phyloP scores from a whole-genome alignment of 2,888 invertebrate species.

The Caenorhabditis macrosperma region DNA sequence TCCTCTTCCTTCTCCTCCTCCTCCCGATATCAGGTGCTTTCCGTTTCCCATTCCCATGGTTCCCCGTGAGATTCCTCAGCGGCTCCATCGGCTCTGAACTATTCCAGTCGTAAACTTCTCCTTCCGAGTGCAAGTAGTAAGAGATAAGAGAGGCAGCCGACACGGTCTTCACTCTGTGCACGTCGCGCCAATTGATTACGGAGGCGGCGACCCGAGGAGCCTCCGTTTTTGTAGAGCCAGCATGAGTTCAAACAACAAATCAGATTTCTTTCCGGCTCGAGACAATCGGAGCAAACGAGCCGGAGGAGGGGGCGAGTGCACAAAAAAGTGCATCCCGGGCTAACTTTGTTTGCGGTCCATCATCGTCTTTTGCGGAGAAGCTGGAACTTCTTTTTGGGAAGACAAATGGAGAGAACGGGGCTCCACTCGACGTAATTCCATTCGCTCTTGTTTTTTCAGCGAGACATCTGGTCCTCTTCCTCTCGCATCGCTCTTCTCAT shows the following conservation, averaged over 20 bases:
- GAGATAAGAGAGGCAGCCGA: background rate
- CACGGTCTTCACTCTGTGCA: slow-evolving; percentile 5
- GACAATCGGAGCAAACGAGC: slow-evolving; percentile 23
- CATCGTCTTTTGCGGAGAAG: background rate
- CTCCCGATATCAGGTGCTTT: too few species aligned
- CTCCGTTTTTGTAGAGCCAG: background rate
- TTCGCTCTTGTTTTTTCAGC: background rate
- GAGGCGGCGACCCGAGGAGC: background rate
- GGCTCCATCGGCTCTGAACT: background rate
- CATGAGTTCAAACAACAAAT: slow-evolving; percentile 17
- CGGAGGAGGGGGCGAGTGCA: background rate
- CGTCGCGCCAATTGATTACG: slow-evolving; percentile 1
- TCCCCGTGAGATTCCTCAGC: too few species aligned
- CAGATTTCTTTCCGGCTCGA: slow-evolving; percentile 2
- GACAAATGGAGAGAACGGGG: background rate
- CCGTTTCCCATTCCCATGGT: background rate
- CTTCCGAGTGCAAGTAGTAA: background rate
- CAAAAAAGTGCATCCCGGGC: slow-evolving; percentile 27
- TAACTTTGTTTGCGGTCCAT: slow-evolving; percentile 29
- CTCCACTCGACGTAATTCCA: background rate
- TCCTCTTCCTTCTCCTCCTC: too few species aligned
- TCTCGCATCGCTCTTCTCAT: background rate
- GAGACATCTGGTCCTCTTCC: background rate
- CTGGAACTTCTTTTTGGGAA: slow-evolving; percentile 1
- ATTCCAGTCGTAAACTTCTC: background rate